These are phyloP conservation scores for Hymenochirus boettgeri DNA, from an alignment of 2,113 vertebrate genomes.

Conservation along the genomic window DNA sequence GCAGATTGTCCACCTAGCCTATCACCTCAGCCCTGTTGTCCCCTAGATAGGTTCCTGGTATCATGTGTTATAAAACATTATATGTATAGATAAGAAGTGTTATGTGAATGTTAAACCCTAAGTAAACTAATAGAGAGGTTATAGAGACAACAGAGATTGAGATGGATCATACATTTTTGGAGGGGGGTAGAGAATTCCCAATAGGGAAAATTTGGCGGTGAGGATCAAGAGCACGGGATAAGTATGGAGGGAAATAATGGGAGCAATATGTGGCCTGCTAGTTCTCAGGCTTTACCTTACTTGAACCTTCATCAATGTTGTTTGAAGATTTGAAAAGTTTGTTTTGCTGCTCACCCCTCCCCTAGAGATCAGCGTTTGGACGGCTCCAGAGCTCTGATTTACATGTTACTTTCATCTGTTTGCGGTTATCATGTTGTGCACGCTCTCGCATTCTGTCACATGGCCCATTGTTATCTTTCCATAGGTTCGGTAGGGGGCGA, in stretches of 20 bases:
- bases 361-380: slow-evolving; percentile 8
- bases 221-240: slow-evolving; percentile 28
- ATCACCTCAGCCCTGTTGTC: no score
- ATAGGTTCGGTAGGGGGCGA: neutral
- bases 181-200: slow-evolving; percentile 8
- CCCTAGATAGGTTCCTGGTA: no score
- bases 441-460: slow-evolving; percentile 20
- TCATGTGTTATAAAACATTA: neutral
- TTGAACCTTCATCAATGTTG: slow-evolving; percentile 40
- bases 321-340: slow-evolving; percentile 37
- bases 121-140: no score
- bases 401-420: slow-evolving; percentile 40
- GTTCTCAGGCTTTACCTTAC: slow-evolving; percentile 35
- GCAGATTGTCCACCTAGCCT: no score
- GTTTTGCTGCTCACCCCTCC: slow-evolving; percentile 31
- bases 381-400: slow-evolving; percentile 26
- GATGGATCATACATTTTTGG: slow-evolving; percentile 15
- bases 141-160: slow-evolving; percentile 12
- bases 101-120: neutral
- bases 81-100: neutral
- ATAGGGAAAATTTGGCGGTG: slow-evolving; percentile 26
- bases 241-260: slow-evolving; percentile 33
- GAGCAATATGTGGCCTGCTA: slow-evolving; percentile 38
- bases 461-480: neutral
- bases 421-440: slow-evolving; percentile 24